Evolutionary conservation across 2,888 invertebrate genomes (phyloP).

Genomic region (Branchinecta sandiegonensis): DNA sequence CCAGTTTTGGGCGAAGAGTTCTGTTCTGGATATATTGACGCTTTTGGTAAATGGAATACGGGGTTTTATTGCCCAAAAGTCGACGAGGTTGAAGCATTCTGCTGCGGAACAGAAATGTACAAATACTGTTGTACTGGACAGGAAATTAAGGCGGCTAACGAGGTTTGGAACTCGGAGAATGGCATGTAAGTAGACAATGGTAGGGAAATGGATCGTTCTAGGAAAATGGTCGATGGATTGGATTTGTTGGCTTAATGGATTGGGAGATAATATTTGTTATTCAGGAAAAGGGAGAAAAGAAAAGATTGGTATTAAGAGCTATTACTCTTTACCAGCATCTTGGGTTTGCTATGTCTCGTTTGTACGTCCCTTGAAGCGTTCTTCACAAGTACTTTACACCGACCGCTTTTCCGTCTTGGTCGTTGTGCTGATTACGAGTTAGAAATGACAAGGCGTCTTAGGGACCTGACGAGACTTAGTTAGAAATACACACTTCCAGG

Average conservation of each 20-base stretch:
- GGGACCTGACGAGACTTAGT: neutral
- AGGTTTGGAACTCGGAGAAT: neutral
- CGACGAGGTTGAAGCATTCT: slow-evolving; percentile 32
- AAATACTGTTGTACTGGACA: slow-evolving; percentile 34
- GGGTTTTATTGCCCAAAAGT: slow-evolving; percentile 35
- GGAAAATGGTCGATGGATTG: no score
- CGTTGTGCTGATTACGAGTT: neutral
- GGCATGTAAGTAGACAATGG: neutral
- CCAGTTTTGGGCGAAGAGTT: slow-evolving; percentile 34
- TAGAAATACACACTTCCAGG: neutral
- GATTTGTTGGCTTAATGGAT: no score
- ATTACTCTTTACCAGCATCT: no score
- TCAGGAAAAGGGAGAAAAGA: no score
- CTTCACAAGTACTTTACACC: no score
- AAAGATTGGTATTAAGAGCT: no score
- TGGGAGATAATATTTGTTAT: no score
- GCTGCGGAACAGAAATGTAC: slow-evolving; percentile 33
- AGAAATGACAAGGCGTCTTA: neutral
- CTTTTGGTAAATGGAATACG: slow-evolving; percentile 35
- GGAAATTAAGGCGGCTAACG: slow-evolving; percentile 15
- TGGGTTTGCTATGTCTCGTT: no score
- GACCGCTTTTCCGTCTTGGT: no score
- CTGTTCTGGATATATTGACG: slow-evolving; percentile 35
- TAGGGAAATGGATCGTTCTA: no score
- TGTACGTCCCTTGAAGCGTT: no score